Evolutionary conservation across 2,888 invertebrate species (phyloP).

Genomic region (Cheilosia scutellata): DNA sequence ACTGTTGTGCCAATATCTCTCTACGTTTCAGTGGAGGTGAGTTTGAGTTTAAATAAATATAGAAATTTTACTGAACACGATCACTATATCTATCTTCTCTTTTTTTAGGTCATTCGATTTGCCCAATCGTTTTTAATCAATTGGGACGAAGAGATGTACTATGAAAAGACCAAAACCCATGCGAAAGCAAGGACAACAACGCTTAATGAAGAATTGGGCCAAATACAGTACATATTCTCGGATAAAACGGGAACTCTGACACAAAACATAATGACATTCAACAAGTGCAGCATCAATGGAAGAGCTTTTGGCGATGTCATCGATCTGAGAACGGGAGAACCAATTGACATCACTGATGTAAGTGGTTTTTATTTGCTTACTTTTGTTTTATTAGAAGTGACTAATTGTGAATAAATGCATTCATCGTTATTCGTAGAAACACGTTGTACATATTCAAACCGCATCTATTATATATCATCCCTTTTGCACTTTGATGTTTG

Average conservation of each 20-base stretch:
- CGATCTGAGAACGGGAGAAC: constrained; percentile 94
- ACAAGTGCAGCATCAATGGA: constrained; percentile 98
- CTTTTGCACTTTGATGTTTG: too few relatives aligned
- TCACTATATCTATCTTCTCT: neutral
- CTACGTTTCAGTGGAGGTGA: constrained; percentile 97
- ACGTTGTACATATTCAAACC: too few relatives aligned
- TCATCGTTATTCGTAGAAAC: too few relatives aligned
- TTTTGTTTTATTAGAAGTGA: neutral
- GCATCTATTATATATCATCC: too few relatives aligned
- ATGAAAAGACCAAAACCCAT: constrained; percentile 94
- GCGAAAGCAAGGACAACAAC: constrained; percentile 99
- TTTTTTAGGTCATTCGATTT: constrained; percentile 94
- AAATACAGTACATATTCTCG: constrained; percentile 99
- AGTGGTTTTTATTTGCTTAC: constrained; percentile 79
- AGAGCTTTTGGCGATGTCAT: constrained; percentile 95
- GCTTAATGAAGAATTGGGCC: constrained; percentile 98
- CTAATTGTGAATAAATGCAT: too few relatives aligned
- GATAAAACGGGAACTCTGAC: constrained; percentile 99
- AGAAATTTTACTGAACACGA: neutral
- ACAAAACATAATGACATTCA: constrained; percentile 99
- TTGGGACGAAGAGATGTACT: constrained; percentile 99
- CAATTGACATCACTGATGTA: constrained; percentile 94
- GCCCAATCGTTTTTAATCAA: constrained; percentile 99
- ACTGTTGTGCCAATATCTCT: constrained; percentile 99
- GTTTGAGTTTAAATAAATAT: constrained; percentile 75